Base-by-base conservation (phyloP, 2,888 invertebrate genomes). In the Dendrolimus pini region DNA sequence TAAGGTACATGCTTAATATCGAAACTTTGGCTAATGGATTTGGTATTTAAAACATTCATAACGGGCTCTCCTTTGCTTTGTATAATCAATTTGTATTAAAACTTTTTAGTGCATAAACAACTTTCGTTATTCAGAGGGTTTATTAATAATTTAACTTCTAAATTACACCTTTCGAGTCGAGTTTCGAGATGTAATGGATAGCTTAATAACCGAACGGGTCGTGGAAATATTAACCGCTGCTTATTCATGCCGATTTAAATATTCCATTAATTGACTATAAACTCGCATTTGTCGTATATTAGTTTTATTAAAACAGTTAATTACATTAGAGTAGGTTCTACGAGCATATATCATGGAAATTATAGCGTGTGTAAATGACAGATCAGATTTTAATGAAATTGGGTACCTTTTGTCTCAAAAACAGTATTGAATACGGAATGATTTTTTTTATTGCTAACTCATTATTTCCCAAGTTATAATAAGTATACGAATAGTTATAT, bases 21-120 rank as follows among this genome's bases (percentile, higher is more conserved):
- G 79, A 83, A 88, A 86, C 81, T 89, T 86, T 73, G 71, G 69
- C 71, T 86, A 87, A 88, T 87, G 88, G 88, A 85, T 88, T 87
- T 81, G 78, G 75, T 85, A 89, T 87, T 86, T 83, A 78, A 47
- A 47, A 82, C 84, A 85, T 85, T 87, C 85, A 84, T 82, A 80
- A 47, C 47, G 57, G 62, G 64, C 54, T 63, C 65, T 67, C 62
- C 60, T 60, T 64, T 64, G 63, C 64, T 62, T 63, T 65, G 65
- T 65, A 61, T 68, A 62, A 66, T 65, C 66, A 64, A 66, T 66
- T 66, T 66, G 63, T 61, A 66, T 65, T 67, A 65, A 63, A 63
- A 47, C 47, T 47, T 47, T 47, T 12, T 47, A 47, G 47, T 47
- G 47, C 47, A 47, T 47, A 47, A 47, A 47, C 12, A 47, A 47